A percentile compares a stretch with the other conserved stretches of the same genome.
Conservation (phyloP, 2,888 invertebrate genomes). For the Meiosimyza platycephala region DNA sequence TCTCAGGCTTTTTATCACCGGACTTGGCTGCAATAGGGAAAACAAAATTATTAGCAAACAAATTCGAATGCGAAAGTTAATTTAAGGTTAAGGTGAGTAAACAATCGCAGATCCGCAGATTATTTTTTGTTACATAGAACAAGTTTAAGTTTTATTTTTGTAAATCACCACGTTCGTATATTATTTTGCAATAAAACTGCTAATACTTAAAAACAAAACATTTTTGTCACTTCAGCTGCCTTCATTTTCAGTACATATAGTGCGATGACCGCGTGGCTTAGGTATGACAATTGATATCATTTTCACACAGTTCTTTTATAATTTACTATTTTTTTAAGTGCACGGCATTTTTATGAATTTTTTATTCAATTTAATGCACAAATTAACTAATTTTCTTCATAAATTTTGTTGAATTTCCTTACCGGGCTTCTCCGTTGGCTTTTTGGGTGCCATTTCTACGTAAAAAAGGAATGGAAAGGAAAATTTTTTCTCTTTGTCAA, state of each 20-base stretch:
- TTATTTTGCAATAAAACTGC: too few species aligned
- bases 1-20: slow-evolving; percentile 71
- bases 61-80: too few species aligned
- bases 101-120: slow-evolving; percentile 10
- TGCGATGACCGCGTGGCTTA: slow-evolving; percentile 52
- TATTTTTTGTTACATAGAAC: too few species aligned
- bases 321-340: slow-evolving; percentile 36
- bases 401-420: slow-evolving; percentile 67
- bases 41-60: too few species aligned
- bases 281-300: slow-evolving; percentile 30
- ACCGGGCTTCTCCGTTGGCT: slow-evolving; percentile 89
- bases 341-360: slow-evolving; percentile 15
- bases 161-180: too few species aligned
- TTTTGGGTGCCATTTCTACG: slow-evolving; percentile 86
- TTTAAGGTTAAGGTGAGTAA: neutral
- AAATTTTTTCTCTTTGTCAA: slow-evolving; percentile 53
- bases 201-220: too few species aligned
- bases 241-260: neutral
- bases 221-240: neutral
- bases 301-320: slow-evolving; percentile 52
- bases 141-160: too few species aligned
- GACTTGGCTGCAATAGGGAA: slow-evolving; percentile 68
- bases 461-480: slow-evolving; percentile 68
- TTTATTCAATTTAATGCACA: slow-evolving; percentile 42
- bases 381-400: slow-evolving; percentile 45